phyloP scores from a whole-genome alignment of 2,113 vertebrate species.

The Lepidothrix coronata region DNA sequence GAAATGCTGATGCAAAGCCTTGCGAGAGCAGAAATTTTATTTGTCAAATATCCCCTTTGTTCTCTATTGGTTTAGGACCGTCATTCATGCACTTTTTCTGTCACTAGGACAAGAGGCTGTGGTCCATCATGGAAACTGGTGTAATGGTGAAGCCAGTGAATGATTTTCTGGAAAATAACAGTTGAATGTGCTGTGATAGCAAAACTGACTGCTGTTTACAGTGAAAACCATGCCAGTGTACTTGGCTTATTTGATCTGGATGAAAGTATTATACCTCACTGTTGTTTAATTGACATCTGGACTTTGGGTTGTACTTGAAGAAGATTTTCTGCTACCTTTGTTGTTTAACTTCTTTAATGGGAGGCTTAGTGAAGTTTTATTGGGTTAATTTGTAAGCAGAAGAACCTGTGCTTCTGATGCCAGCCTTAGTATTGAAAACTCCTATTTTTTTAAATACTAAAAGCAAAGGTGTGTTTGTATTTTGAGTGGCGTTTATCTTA shows the following conservation, averaged over 20 bases:
- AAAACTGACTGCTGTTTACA: neutral
- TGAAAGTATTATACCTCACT: neutral
- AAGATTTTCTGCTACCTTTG: neutral
- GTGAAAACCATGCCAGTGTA: neutral
- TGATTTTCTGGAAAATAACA: neutral
- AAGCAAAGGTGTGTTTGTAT: neutral
- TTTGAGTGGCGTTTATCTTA: neutral
- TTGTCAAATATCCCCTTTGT: rapidly evolving
- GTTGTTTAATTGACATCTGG: neutral
- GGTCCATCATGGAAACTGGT: neutral
- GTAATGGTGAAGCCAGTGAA: neutral
- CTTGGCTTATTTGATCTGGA: neutral
- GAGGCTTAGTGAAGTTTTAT: neutral
- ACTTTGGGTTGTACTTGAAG: neutral
- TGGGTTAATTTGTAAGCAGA: neutral
- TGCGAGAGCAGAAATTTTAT: neutral
- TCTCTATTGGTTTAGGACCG: neutral
- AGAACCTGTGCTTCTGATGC: neutral
- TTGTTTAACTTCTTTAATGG: neutral
- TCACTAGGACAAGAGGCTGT: neutral
- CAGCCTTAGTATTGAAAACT: neutral
- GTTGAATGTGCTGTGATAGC: neutral
- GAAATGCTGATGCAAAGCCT: neutral
- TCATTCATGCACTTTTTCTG: neutral
- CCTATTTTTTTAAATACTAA: neutral